A percentile compares a stretch with the other conserved stretches of the same genome.
Conservation (phyloP, 2,113 vertebrate genomes). For the Dromaius novaehollandiae region DNA sequence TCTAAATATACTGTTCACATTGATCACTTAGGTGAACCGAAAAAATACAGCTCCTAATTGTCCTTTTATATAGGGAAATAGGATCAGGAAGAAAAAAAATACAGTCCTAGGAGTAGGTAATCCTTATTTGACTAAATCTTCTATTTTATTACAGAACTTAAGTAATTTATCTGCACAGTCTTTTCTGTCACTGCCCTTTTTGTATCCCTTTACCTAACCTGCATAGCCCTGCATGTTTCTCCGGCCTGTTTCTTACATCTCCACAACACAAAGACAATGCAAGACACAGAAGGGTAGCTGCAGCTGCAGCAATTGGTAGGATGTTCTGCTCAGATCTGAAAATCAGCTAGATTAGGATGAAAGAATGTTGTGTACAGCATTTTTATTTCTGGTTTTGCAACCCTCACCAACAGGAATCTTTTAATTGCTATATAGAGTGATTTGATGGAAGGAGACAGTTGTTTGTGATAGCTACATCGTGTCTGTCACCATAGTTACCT, state of each 20-base stretch:
- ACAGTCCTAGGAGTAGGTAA: not conserved
- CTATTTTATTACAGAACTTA: not conserved
- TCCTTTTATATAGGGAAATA: not conserved
- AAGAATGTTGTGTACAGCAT: not conserved
- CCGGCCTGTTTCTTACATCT: not conserved
- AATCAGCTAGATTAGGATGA: not conserved
- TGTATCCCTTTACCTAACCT: not conserved
- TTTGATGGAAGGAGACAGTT: not conserved
- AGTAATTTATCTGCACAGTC: not conserved
- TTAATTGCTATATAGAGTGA: not conserved
- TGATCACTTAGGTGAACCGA: not conserved
- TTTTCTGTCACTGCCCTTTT: not conserved
- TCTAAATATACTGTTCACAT: not conserved
- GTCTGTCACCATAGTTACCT: not conserved
- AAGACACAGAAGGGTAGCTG: not conserved
- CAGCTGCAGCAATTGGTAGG: not conserved
- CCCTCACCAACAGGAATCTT: not conserved
- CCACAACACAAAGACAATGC: not conserved
- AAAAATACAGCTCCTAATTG: not conserved
- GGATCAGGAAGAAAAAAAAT: not conserved
- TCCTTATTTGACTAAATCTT: not conserved
- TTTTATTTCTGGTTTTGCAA: not conserved
- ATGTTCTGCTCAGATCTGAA: not conserved
- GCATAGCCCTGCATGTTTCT: not conserved
- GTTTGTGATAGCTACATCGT: not conserved